These are phyloP conservation scores for Psococerastis gibbosa DNA, from an alignment of 2,888 invertebrate species.

Conservation along the genomic window DNA sequence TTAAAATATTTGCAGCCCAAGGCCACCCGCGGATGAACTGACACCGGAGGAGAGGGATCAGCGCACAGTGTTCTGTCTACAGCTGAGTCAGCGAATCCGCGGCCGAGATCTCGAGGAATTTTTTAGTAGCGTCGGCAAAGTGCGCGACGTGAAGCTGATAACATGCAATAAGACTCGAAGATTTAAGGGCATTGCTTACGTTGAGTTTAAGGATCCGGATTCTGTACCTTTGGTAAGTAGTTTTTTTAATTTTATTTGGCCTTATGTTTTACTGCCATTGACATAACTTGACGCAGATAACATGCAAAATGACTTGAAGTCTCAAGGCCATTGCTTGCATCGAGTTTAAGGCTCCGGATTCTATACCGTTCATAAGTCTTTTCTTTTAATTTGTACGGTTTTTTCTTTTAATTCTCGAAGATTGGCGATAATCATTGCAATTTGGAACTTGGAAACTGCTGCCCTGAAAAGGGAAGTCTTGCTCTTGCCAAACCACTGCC, in stretches of 20 bases:
- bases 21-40: conserved; percentile 45
- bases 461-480: too few species aligned
- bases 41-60: conserved; percentile 96
- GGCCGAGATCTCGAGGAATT: conserved; percentile 95
- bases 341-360: too few species aligned
- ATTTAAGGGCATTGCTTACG: conserved; percentile 99
- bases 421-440: too few species aligned
- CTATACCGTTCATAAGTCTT: too few species aligned
- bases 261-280: neutral
- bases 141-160: conserved; percentile 92
- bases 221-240: conserved; percentile 75
- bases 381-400: neutral
- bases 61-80: conserved; percentile 98
- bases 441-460: too few species aligned
- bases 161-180: conserved; percentile 97
- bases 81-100: conserved; percentile 82
- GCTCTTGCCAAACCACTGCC: too few species aligned
- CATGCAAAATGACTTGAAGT: too few species aligned
- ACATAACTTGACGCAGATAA: too few species aligned
- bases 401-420: conserved; percentile 9
- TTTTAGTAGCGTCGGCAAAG: conserved; percentile 96
- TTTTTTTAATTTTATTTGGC: conserved; percentile 5
- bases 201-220: conserved; percentile 96
- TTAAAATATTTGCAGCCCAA: conserved; percentile 7
- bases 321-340: too few species aligned